Evolutionary conservation across 2,888 invertebrate genomes (phyloP), one percentile per base, ranked within the genome.

Genomic region (Pocota personata): DNA sequence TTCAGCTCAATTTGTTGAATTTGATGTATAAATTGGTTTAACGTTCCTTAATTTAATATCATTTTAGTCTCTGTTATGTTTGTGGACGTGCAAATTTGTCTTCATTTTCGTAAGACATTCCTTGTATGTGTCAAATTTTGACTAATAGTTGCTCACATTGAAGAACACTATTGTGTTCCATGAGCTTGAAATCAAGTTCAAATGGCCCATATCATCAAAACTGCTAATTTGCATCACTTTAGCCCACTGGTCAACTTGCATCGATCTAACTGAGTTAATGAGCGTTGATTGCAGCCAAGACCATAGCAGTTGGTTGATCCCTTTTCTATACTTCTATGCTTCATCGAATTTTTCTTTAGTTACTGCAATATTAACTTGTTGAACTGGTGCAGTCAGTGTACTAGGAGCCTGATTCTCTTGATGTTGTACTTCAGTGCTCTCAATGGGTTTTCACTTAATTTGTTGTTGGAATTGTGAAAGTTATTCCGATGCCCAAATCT

Each of bases 1-100:
- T 72, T 60, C 5, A 72, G 37, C 2, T 72, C n/a, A 12, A 72
- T 71, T 27, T 71, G 71, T 10, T 57, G 71, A 43, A 71, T 6
- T n/a, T 58, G 71, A 1, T 43, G 71, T 21, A 27, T 8, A 32
- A 58, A 73, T 40, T 73, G 73, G 5, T 3, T 35, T 12, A 72
- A 37, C 5, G 40, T 43, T 14, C 10, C 27, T 7, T 62, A 27
- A 30, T 27, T 55, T 5, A 37, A 7, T 21, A 21, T 7, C 4
- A 4, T 19, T 5, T 64, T 64, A 0, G 16, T 7, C n/a, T 48
- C 12, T 50, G 50, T 50, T 19, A 46, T 19, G 7, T 46, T 46
- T 19, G 32, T 7, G 6, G 7, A 5, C n/a, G n/a, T 32, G 32
- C 32, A n/a, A n/a, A n/a, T n/a, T n/a, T n/a, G n/a, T n/a, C n/a